Conservation (phyloP, 2,888 invertebrate species). For the Pteria penguin region DNA sequence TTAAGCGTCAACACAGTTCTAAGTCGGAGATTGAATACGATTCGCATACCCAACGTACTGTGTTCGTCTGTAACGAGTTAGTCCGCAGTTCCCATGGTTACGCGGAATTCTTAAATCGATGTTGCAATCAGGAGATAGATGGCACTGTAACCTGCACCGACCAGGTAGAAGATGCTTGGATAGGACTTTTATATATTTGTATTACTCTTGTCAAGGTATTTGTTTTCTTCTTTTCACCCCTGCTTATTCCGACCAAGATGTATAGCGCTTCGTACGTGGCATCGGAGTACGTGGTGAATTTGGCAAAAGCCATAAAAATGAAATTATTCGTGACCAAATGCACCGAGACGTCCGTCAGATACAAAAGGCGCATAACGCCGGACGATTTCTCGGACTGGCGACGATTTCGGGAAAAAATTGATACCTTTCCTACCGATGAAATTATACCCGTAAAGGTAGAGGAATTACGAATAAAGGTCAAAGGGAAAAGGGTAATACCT, state of each 20-base stretch:
- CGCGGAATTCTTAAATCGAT: conserved; percentile 72
- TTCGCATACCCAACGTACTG: conserved; percentile 40
- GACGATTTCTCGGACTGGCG: conserved; percentile 67
- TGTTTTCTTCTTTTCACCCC: conserved; percentile 73
- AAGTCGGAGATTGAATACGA: conserved; percentile 32
- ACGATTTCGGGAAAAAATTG: conserved; percentile 59
- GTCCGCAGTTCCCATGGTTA: conserved; percentile 59
- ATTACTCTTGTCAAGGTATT: conserved; percentile 71
- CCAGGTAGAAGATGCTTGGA: conserved; percentile 69
- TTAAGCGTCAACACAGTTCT: conserved; percentile 39
- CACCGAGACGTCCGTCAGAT: conserved; percentile 61
- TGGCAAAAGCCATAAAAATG: conserved; percentile 64
- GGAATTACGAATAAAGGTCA: conserved; percentile 69
- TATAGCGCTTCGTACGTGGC: conserved; percentile 73
- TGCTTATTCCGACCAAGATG: conserved; percentile 70
- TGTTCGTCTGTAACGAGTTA: conserved; percentile 71
- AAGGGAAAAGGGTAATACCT: conserved; percentile 72
- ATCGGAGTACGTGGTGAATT: conserved; percentile 74
- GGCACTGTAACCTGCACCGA: conserved; percentile 63
- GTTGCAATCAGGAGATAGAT: conserved; percentile 63
- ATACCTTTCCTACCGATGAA: conserved; percentile 61
- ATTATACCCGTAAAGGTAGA: conserved; percentile 66
- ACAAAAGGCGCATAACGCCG: conserved; percentile 63
- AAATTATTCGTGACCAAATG: conserved; percentile 68
- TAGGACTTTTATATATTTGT: conserved; percentile 69